Base-by-base conservation (phyloP, 1,140 invertebrate genomes). In the Drosophila murphyi region DNA sequence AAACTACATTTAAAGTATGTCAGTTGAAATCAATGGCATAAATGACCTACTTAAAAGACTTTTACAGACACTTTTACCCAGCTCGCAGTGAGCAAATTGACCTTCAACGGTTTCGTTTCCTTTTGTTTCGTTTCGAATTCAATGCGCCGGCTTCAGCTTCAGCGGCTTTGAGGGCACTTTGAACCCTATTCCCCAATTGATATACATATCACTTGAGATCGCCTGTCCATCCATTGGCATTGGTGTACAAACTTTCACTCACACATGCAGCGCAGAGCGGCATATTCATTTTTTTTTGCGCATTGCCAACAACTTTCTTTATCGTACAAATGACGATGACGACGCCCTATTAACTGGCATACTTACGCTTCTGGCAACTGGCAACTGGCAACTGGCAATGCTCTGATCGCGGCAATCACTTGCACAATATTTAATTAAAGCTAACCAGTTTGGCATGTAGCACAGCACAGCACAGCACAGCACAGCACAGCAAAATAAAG, bases 391-490 rank as follows among this genome's bases (percentile, higher is more conserved):
- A 12, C 32, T 39, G 29, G 20, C 43, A 34, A 12, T 39, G 31
- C 43, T 10, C 34, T 20, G 29, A 43, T 55, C 41, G 35, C 51
- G 12, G 29, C 50, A 50, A 76, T 67, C 20, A 63, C 45, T 73
- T 65, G 74, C 74, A 65, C 70, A 77, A 69, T 59, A 68, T 82
- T 80, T 72, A 62, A 86, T 79, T 68, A 67, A 86, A 75, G 45
- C 63, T 48, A 86, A 86, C 82, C 82, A 75, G 82, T 86, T 86
- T 86, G 29, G 5, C 37, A 50, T 37, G 52, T 32, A 56, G 32
- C 20, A 20, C 31, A 54, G 35, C 37, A 45, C 3, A 63, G 35
- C 29, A 63, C 32, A 39, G 29, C 60, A 10, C 31, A 54, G 35
- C 37, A 45, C 3, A 63, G 35, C 29, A 63, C 32, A 39, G 29